A percentile compares a stretch with the other conserved stretches of the same genome.
Conservation (phyloP, 2,888 invertebrate species). For the Acanthosoma haemorrhoidale region DNA sequence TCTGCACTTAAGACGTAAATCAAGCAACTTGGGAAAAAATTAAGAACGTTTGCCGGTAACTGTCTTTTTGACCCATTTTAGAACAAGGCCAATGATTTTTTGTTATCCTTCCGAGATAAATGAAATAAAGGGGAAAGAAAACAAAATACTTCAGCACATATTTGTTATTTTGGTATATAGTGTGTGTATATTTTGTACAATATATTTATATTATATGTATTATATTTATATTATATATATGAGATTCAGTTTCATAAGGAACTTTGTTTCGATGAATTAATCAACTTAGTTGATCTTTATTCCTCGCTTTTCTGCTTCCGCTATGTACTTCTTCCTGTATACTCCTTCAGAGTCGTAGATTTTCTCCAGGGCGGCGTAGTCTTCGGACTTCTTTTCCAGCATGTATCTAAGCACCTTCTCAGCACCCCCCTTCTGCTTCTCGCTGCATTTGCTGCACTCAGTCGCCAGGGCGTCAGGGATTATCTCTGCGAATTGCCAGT, state of each 20-base stretch:
- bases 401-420: constrained; percentile 61
- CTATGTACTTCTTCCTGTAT: constrained; percentile 61
- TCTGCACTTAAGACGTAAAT: no score
- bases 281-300: constrained; percentile 28
- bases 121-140: no score
- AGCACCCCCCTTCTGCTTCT: constrained; percentile 58
- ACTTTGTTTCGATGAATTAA: neutral
- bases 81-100: no score
- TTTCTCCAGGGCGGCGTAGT: constrained; percentile 59
- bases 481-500: constrained; percentile 52
- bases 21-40: no score
- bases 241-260: neutral
- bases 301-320: constrained; percentile 44
- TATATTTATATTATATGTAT: no score
- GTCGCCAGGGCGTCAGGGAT: constrained; percentile 66
- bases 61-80: no score
- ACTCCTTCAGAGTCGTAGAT: constrained; percentile 64
- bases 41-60: no score
- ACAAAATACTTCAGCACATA: no score
- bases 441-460: constrained; percentile 63
- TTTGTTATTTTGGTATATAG: no score
- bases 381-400: constrained; percentile 56
- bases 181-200: no score
- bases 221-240: no score
- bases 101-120: no score